Evolutionary conservation across 2,888 invertebrate species (phyloP).

Genomic region (Agrotis exclamationis): DNA sequence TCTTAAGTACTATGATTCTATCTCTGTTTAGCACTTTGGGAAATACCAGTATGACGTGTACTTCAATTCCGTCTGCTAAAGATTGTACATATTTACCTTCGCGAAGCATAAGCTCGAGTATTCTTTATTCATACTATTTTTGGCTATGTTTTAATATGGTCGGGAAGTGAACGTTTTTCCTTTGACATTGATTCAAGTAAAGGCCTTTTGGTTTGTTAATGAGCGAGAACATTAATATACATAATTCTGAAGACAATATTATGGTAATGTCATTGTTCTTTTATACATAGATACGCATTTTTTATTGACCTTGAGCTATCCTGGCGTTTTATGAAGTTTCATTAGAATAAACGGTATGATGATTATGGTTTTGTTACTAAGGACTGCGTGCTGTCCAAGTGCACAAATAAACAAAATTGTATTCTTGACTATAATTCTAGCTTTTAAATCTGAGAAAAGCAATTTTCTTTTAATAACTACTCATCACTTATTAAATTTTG

Average conservation of each 20-base stretch:
- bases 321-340: not conserved
- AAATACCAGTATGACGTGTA: slow-evolving; percentile 15
- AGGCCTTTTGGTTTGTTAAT: not conserved
- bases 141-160: slow-evolving; percentile 6
- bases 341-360: not conserved
- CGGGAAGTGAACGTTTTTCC: slow-evolving; percentile 19
- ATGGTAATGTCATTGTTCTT: not conserved
- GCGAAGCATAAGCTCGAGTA: not conserved
- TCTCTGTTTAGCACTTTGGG: slow-evolving; percentile 8
- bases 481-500: not conserved
- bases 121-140: not conserved
- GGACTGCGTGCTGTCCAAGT: not conserved
- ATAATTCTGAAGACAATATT: not conserved
- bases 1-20: not conserved
- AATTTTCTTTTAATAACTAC: slow-evolving; percentile 1
- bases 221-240: not conserved
- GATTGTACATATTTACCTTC: not conserved
- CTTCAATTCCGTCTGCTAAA: not conserved
- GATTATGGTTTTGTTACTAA: not conserved
- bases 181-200: slow-evolving; percentile 21
- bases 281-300: not conserved
- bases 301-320: not conserved
- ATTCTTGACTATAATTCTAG: not conserved
- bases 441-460: not conserved
- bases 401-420: not conserved